Evolutionary conservation across 1,140 invertebrate species (phyloP).

Genomic region (Neotoxoptera formosana): DNA sequence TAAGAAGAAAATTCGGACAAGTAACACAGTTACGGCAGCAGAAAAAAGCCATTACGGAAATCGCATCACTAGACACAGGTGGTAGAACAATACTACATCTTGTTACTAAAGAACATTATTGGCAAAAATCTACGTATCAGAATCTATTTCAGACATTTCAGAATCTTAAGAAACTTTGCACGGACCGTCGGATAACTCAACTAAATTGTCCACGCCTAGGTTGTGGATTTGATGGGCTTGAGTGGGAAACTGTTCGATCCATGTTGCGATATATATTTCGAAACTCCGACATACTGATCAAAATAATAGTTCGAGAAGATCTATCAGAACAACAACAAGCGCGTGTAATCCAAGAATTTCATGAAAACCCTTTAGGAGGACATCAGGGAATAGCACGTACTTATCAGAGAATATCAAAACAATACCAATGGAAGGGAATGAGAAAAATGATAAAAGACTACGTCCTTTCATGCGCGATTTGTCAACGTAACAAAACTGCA

Average conservation of each 20-base stretch:
- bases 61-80: neutral
- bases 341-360: too few species aligned
- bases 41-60: neutral
- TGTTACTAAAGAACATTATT: neutral
- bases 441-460: too few species aligned
- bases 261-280: neutral
- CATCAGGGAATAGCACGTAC: too few species aligned
- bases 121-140: neutral
- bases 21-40: neutral
- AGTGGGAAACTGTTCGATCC: neutral
- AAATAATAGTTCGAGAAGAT: too few species aligned
- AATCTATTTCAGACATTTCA: neutral
- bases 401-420: too few species aligned
- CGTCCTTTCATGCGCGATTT: too few species aligned
- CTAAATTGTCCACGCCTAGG: neutral
- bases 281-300: too few species aligned
- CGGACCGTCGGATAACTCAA: neutral
- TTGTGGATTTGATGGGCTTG: neutral
- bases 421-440: too few species aligned
- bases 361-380: too few species aligned
- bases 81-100: neutral
- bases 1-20: slow-evolving; percentile 56
- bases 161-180: neutral
- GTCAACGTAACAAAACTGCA: too few species aligned
- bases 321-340: too few species aligned